A percentile compares a stretch with the other conserved stretches of the same genome.
Evolutionary conservation across 1,140 invertebrate genomes (phyloP).

Genomic region (Drosophila sechellia): DNA sequence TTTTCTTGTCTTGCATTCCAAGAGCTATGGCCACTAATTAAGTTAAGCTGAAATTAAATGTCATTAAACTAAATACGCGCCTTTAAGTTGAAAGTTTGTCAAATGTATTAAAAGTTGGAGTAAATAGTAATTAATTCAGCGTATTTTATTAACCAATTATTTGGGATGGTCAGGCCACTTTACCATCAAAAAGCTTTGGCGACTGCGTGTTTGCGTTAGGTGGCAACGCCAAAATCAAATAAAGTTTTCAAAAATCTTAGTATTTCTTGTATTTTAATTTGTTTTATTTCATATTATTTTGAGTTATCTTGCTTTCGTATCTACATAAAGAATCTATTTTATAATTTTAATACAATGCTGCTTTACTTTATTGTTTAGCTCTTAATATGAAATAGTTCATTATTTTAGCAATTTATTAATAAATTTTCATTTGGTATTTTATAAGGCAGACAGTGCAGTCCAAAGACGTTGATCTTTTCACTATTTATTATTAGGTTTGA

Average conservation of each 20-base stretch:
- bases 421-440: conserved; percentile 41
- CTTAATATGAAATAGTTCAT: conserved; percentile 23
- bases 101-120: conserved; percentile 49
- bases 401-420: conserved; percentile 43
- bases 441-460: conserved; percentile 78
- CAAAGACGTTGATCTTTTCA: conserved; percentile 48
- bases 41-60: conserved; percentile 56
- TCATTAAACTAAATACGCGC: conserved; percentile 36
- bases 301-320: conserved; percentile 50
- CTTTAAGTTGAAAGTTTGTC: conserved; percentile 33
- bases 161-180: conserved; percentile 1
- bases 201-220: background rate
- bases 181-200: background rate
- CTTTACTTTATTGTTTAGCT: conserved; percentile 28
- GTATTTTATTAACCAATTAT: background rate
- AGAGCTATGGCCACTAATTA: conserved; percentile 51
- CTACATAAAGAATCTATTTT: conserved; percentile 67
- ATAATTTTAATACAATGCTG: conserved; percentile 51
- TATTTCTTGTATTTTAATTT: conserved; percentile 24
- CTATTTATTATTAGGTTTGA: conserved; percentile 35
- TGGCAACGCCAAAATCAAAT: conserved; percentile 14
- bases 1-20: conserved; percentile 65
- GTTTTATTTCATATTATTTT: conserved; percentile 61
- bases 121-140: conserved; percentile 6
- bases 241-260: background rate